Base-by-base conservation (phyloP, 2,797 vertebrate species). In the Triplophysa bombifrons region DNA sequence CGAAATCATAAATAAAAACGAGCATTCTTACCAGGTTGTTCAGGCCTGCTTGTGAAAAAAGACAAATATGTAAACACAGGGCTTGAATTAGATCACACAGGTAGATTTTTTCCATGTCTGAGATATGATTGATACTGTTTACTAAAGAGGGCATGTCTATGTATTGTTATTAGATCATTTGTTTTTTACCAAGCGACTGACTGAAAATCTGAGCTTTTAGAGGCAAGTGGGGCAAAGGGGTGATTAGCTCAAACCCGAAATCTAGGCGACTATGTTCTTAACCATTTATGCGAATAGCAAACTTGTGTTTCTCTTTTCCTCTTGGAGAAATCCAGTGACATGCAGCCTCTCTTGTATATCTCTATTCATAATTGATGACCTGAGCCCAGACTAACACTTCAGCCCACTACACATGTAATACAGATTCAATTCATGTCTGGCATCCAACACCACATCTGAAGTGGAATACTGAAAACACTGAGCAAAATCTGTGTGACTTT, bases 351-450 rank as follows among this genome's bases (percentile, higher is more conserved):
- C 88, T 94, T 95, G 95, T 95, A 94, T 94, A 91, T 94, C 94
- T 93, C 94, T 94, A 95, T 98, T 93, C 95, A 98, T 98, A 95
- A 98, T 96, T 98, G 95, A 98, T 98, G 96, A 90, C 90, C 86
- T 87, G 94, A 92, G 94, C 93, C 93, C 90, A 90, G 90, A 92
- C 92, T 94, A 93, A 93, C 93, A 80, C 86, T 84, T 83, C 82
- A 92, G 94, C 93, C 85, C 88, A 91, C 93, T 93, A 93, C 95
- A 95, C 93, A 93, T 93, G 95, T 94, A 95, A 90, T 94, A 94
- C 93, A 93, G 93, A 97, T 97, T 95, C 93, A 90, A 90, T 92
- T 87, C 85, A 79, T 90, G 92, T 93, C 91, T 94, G 46, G 27
- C 64, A 73, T 83, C 76, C 63, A 38, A 81, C 65, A 77, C 74